Base-by-base conservation (phyloP, 2,888 invertebrate species). In the Allygus modestus region DNA sequence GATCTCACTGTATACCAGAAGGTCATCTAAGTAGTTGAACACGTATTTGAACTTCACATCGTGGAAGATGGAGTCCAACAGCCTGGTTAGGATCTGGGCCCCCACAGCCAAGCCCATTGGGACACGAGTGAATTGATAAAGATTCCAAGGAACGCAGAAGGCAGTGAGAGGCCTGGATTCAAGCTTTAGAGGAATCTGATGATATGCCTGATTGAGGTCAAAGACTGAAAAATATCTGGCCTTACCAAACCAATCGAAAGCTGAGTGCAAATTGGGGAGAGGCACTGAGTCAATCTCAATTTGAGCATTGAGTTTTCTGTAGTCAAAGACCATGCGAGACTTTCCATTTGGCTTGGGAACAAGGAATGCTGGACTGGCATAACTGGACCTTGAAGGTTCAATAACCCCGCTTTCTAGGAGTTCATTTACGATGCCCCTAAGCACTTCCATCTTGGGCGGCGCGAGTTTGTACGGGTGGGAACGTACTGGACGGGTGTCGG, bases 291-390 rank as follows among this genome's bases (percentile, higher is more conserved):
- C n/a, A n/a, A n/a, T n/a, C n/a, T n/a, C n/a, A n/a, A n/a, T n/a
- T n/a, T n/a, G n/a, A n/a, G n/a, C n/a, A n/a, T n/a, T n/a, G n/a
- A n/a, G n/a, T n/a, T n/a, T n/a, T n/a, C n/a, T n/a, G n/a, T n/a
- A n/a, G n/a, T n/a, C n/a, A n/a, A n/a, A n/a, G n/a, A n/a, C n/a
- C n/a, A n/a, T n/a, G n/a, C n/a, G n/a, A n/a, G n/a, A n/a, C n/a
- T n/a, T n/a, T n/a, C n/a, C n/a, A n/a, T n/a, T n/a, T n/a, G n/a
- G n/a, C n/a, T n/a, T n/a, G n/a, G n/a, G n/a, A n/a, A n/a, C 26
- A n/a, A 84, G 85, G 11, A 82, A 75, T 2, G 46, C 54, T 0
- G 41, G 87, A 81, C 86, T 87, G 4, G 87, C 84, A 11, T 85
- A 87, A 11, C 85, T 81, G 0, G 85, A 87, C 0, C 23, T 51